Base-by-base conservation (phyloP, 2,888 invertebrate species). In the Agrochola litura region DNA sequence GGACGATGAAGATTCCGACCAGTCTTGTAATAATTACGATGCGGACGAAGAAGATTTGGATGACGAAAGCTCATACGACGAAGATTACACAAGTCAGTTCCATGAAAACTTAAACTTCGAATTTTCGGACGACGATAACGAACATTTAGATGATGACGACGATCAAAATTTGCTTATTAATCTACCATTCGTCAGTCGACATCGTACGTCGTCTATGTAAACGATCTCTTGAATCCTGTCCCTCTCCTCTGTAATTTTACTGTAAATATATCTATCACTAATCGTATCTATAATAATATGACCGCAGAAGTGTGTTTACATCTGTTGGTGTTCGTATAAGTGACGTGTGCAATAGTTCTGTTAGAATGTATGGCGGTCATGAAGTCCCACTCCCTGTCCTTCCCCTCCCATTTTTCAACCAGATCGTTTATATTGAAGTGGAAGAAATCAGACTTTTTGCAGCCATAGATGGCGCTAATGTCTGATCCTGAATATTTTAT, bases 1-100 rank as follows among this genome's bases (percentile, higher is more conserved):
- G 6, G 76, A 83, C 30, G 75, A 65, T 16, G 75, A 52, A 25
- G 52, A 71, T 22, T 73, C 75, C 22, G 69, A 73, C 41, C 75
- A 56, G 4, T 77, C 79, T 58, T 25, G 16, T 9, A 49, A 46
- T 2, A 54, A 71, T 10, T 84, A 82, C 46, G 82, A 82, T 25
- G 87, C 80, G 8, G 87, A 87, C 49, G 82, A 75, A 1, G 87
- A 87, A 25, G 80, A 79, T 8, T 16, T 76, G 1, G 88, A 82
- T 10, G 79, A 82, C 6, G 77, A 76, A 0, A 83, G 77, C 16
- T 65, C 86, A 1, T 41, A 8, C 4, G 82, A 77, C 61, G 71
- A 64, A 1, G 60, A 74, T 6, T 66, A 82, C 12, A 73, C 84
- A 2, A 86, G 83, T 49, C n/a, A 43, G 19, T 77, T 77, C 43